Conservation (phyloP, 2,888 invertebrate genomes). For the Aspidapion aeneum region DNA sequence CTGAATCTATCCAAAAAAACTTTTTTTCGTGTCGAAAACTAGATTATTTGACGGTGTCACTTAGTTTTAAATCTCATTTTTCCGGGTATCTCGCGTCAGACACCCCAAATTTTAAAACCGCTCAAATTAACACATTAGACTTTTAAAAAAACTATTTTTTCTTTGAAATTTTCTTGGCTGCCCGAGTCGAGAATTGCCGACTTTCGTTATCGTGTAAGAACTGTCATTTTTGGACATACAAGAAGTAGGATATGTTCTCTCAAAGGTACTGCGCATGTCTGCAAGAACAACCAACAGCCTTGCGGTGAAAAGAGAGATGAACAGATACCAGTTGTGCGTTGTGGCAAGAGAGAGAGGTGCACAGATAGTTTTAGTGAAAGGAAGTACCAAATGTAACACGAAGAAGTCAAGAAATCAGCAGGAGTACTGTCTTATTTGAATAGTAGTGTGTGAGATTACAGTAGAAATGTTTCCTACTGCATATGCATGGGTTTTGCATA, state of each 20-base stretch:
- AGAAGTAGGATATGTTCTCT: slow-evolving; percentile 26
- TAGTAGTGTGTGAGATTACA: too few relatives aligned
- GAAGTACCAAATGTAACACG: neutral
- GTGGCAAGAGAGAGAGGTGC: neutral
- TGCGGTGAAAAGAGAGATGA: neutral
- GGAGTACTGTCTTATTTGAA: neutral
- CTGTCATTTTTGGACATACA: slow-evolving; percentile 5
- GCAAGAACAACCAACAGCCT: neutral
- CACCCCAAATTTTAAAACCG: neutral
- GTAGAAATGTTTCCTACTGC: too few relatives aligned
- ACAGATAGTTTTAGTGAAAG: neutral
- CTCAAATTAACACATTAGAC: neutral
- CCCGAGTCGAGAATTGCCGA: neutral
- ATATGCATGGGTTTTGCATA: too few relatives aligned
- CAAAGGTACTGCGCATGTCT: slow-evolving; percentile 19
- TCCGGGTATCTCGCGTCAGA: neutral
- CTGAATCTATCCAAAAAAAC: neutral
- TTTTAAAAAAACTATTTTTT: neutral
- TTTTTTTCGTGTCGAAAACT: neutral
- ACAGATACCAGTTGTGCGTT: neutral
- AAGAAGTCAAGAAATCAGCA: neutral
- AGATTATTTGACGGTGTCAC: neutral
- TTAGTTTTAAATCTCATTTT: neutral
- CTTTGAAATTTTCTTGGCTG: neutral
- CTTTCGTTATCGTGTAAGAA: neutral